These are phyloP conservation scores for Eriosoma lanigerum DNA, from an alignment of 1,140 invertebrate species.

Conservation along the genomic window DNA sequence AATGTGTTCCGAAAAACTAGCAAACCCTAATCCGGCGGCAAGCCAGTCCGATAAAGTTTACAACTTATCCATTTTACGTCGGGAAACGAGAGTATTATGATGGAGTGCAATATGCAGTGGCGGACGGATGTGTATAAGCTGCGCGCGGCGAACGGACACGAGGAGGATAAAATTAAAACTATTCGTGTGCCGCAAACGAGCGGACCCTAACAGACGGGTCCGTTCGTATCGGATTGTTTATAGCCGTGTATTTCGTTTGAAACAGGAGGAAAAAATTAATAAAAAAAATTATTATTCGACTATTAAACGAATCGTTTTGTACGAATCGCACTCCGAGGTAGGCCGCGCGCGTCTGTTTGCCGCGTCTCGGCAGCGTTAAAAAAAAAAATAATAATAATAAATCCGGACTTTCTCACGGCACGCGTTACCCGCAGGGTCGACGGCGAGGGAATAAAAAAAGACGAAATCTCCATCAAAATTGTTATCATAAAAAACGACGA, in stretches of 20 bases:
- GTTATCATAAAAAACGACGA: neutral
- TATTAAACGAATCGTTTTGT: slow-evolving; percentile 35
- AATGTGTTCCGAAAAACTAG: slow-evolving; percentile 34
- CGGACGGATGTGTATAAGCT: no score
- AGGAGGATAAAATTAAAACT: slow-evolving; percentile 14
- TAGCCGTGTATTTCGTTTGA: no score
- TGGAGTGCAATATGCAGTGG: no score
- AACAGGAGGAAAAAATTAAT: no score
- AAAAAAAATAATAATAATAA: no score
- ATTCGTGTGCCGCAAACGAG: no score
- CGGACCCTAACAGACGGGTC: slow-evolving; percentile 39
- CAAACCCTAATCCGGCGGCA: slow-evolving; percentile 5
- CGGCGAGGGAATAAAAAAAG: no score
- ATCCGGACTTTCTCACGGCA: slow-evolving; percentile 7
- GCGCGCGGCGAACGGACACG: no score
- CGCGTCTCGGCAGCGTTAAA: neutral
- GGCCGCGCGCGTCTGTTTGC: neutral
- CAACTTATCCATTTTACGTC: slow-evolving; percentile 4
- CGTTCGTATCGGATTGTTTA: no score
- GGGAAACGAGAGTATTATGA: no score
- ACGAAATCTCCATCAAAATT: slow-evolving; percentile 16
- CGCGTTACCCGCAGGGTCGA: neutral
- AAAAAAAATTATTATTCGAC: slow-evolving; percentile 30
- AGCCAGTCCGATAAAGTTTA: slow-evolving; percentile 16
- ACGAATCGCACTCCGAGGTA: slow-evolving; percentile 18